Percentiles rank a stretch among this genome's conserved stretches.
phyloP scores from a whole-genome alignment of 2,113 vertebrate species.

The rat (Rattus norvegicus) region GRCr8 NC_086020.1:237830001-237830500 shows the following conservation, averaged over 20 bases:
- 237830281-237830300: background rate
- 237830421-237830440: conserved; percentile 18
- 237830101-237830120: background rate
- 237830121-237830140: background rate
- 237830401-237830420: background rate
- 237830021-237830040: background rate
- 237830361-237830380: conserved; percentile 26
- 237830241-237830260: conserved; percentile 1
- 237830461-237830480: background rate
- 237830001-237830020: background rate
- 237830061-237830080: background rate
- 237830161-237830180: background rate
- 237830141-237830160: conserved; percentile 4
- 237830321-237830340: background rate
- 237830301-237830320: background rate
- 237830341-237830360: background rate
- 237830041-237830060: background rate
- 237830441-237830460: background rate
- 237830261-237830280: conserved; percentile 24
- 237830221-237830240: conserved; percentile 25
- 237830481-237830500: background rate
- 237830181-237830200: background rate
- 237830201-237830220: background rate
- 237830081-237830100: background rate
- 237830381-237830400: background rate